Base-by-base conservation (phyloP, 37 sponge, comb jelly and placozoan species). In the Amphimedon queenslandica region DNA sequence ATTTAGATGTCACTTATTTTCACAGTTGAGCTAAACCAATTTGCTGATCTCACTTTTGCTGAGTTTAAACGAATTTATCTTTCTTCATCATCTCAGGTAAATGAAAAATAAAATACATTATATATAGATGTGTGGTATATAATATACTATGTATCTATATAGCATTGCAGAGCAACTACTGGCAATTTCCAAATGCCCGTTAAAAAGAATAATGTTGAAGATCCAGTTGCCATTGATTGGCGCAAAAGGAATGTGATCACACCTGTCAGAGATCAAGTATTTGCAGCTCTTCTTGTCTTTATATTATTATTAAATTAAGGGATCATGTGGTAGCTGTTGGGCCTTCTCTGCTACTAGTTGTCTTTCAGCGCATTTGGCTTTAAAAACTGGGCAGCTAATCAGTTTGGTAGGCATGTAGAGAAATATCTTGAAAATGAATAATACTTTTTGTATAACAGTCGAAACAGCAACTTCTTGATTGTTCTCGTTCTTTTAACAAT, bases 311-410 rank as follows among this genome's bases (percentile, higher is more conserved):
- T n/a, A n/a, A n/a, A n/a, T n/a, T 35, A 43, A 88, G 89, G 89
- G 89, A 30, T 3, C 32, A 34, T 88, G 89, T 68, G 89, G 89
- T 5, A 88, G 89, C 64, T 88, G 89, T 55, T 88, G 83, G 80
- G 78, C 89, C 27, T 88, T 88, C 63, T 88, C 89, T 23, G 78
- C 89, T 40, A 88, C 89, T 74, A 84, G 89, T 29, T 72, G 79
- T 29, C 53, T 88, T 37, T 84, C 83, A 58, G 35, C 84, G 1
- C 89, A 88, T 55, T 84, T 83, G 35, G 80, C 80, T 70, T 51
- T 88, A 53, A 83, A 78, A 55, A 88, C 89, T 35, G 75, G 71
- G 0, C 18, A 88, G 25, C 80, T 88, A 10, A 32, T 88, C 10
- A 73, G 75, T 8, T 61, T 88, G 79, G 89, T 88, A 2, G 39